Evolutionary conservation across 1,140 invertebrate species (phyloP).

Genomic region (Zaprionus camerounensis): DNA sequence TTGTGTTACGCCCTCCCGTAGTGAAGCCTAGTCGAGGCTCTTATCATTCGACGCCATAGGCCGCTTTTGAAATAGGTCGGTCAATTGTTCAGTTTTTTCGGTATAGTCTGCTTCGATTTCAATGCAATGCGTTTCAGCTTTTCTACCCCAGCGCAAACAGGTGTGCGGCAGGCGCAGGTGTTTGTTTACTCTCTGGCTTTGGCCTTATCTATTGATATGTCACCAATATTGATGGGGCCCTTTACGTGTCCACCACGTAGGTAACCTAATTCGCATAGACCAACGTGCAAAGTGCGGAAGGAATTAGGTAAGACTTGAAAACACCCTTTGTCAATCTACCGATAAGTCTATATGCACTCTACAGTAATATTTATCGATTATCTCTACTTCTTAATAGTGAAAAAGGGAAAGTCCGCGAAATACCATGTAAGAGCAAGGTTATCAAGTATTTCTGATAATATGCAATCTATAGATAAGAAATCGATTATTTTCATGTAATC

Average conservation of each 20-base stretch:
- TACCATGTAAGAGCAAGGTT: rapidly evolving
- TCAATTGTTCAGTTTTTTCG: constrained; percentile 4
- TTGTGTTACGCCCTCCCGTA: constrained; percentile 33
- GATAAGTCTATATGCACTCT: no score
- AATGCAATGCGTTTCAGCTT: constrained; percentile 16
- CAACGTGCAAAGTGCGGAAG: neutral
- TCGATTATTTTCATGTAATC: no score
- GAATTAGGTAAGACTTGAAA: neutral
- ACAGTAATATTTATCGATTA: no score
- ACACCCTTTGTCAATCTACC: constrained; percentile 12
- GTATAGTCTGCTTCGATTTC: neutral
- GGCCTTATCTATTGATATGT: constrained; percentile 64
- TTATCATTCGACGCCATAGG: constrained; percentile 41
- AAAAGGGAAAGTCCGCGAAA: no score
- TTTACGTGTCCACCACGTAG: constrained; percentile 4
- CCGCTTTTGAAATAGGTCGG: constrained; percentile 65
- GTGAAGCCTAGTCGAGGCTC: neutral
- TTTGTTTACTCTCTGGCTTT: constrained; percentile 57
- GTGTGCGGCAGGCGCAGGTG: constrained; percentile 65
- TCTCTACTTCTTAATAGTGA: no score
- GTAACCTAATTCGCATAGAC: constrained; percentile 57
- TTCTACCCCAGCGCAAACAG: constrained; percentile 20
- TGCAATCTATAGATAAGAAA: no score
- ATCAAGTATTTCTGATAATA: no score
- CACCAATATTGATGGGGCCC: constrained; percentile 67